These are phyloP conservation scores for Caranx melampygus DNA, from an alignment of 2,113 vertebrate species.

Conservation along the genomic window DNA sequence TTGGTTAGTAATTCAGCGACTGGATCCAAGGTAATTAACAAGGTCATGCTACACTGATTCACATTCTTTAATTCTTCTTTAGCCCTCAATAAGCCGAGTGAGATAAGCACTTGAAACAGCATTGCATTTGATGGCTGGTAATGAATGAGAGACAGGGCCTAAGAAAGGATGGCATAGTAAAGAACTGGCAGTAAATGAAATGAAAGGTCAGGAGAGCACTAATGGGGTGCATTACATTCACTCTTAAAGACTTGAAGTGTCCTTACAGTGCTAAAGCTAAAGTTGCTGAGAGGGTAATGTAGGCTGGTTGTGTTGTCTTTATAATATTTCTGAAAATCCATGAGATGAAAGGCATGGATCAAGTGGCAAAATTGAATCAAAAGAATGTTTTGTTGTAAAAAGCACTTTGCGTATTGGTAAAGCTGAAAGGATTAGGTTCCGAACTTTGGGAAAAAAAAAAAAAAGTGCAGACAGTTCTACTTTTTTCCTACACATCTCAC, in stretches of 20 bases:
- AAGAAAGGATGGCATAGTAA: slow-evolving; percentile 9
- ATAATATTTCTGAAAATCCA: neutral
- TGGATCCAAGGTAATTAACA: slow-evolving; percentile 25
- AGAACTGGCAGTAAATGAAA: neutral
- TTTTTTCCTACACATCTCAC: too few relatives aligned
- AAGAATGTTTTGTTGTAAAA: neutral
- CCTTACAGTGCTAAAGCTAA: neutral
- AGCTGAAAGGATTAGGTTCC: neutral
- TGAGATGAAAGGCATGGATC: neutral
- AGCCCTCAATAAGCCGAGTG: neutral
- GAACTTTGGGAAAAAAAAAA: neutral
- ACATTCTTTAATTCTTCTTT: slow-evolving; percentile 3
- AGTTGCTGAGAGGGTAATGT: neutral
- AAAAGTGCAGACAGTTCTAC: too few relatives aligned
- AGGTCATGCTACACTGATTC: slow-evolving; percentile 8
- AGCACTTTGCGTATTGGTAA: neutral
- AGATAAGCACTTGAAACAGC: slow-evolving; percentile 3
- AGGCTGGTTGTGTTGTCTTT: neutral
- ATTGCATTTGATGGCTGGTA: neutral
- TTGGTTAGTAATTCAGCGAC: neutral
- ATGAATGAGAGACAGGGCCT: neutral
- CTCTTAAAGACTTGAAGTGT: neutral
- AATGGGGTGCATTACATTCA: slow-evolving; percentile 10
- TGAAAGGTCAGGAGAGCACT: neutral
- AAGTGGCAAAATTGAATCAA: neutral